These are phyloP conservation scores for Saccopteryx leptura DNA, from an alignment of 2,113 vertebrate genomes.

Conservation along the genomic window DNA sequence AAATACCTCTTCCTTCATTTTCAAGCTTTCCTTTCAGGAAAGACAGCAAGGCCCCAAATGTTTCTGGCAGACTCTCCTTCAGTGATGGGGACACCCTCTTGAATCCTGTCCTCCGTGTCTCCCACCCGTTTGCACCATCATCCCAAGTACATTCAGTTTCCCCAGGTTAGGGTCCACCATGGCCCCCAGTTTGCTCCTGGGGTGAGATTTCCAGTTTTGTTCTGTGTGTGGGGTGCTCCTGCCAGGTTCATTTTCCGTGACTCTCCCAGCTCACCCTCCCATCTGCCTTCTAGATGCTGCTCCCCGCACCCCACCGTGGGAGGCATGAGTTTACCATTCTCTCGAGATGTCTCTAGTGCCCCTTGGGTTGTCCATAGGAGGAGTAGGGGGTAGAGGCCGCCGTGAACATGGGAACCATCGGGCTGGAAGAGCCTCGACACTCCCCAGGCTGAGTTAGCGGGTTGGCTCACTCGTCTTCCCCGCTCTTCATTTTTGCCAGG, in stretches of 20 bases:
- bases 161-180: background rate
- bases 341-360: background rate
- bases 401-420: fast-evolving
- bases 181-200: background rate
- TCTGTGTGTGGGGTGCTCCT: background rate
- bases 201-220: background rate
- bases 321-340: background rate
- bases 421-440: background rate
- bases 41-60: background rate
- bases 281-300: background rate
- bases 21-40: background rate
- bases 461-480: background rate
- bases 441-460: background rate
- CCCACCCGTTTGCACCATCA: background rate
- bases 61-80: background rate
- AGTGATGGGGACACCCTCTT: background rate
- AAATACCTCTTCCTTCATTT: background rate
- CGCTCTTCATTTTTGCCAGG: background rate
- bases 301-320: background rate
- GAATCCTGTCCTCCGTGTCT: background rate
- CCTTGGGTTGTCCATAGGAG: background rate
- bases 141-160: background rate
- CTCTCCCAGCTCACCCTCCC: fast-evolving
- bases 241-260: background rate
- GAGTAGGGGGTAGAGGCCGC: fast-evolving